A percentile compares a stretch with the other conserved stretches of the same genome.
Evolutionary conservation across 2,888 invertebrate genomes (phyloP).

Genomic region (Periphyllus acericola): DNA sequence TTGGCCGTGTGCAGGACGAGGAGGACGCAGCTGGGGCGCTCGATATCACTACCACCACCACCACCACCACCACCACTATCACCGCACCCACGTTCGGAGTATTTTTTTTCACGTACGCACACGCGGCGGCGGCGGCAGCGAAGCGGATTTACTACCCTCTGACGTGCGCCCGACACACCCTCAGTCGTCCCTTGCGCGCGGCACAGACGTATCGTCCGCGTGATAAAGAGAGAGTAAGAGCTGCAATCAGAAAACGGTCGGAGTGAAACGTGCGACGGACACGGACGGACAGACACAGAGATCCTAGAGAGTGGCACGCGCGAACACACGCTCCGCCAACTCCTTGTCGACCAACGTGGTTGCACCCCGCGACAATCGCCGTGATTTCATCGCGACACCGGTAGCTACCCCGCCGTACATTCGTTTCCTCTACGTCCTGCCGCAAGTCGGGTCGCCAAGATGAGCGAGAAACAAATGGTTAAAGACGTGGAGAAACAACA

Average conservation of each 20-base stretch:
- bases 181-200: slow-evolving; percentile 40
- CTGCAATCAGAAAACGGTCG: neutral
- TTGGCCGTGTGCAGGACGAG: slow-evolving; percentile 57
- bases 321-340: neutral
- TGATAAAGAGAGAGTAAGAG: too few relatives aligned
- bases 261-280: neutral
- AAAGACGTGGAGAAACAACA: slow-evolving; percentile 55
- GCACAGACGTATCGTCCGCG: neutral
- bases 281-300: neutral
- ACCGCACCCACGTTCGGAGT: neutral
- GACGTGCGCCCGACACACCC: slow-evolving; percentile 4
- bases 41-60: slow-evolving; percentile 12
- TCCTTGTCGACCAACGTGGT: too few relatives aligned
- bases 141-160: slow-evolving; percentile 1
- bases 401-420: too few relatives aligned
- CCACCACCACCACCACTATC: neutral
- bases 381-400: too few relatives aligned
- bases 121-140: neutral
- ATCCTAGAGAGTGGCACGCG: neutral
- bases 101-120: neutral
- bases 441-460: neutral
- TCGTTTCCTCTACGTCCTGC: too few relatives aligned
- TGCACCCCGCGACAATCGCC: too few relatives aligned
- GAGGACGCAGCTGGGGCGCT: slow-evolving; percentile 52
- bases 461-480: slow-evolving; percentile 54